phyloP scores from a whole-genome alignment of 2,888 invertebrate species.

The Plagodis dolabraria region DNA sequence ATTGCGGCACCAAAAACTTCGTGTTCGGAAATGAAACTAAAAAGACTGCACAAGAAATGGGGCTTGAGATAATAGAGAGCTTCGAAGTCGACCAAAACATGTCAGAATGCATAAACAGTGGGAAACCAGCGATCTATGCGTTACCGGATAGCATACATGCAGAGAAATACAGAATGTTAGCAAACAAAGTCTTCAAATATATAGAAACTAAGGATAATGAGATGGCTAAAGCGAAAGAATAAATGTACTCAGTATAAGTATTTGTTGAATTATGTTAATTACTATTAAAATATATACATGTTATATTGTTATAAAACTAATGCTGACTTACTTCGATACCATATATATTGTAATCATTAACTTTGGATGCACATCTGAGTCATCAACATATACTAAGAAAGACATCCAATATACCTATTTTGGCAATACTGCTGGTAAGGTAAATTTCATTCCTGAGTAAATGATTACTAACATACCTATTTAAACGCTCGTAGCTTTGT shows the following conservation, averaged over 20 bases:
- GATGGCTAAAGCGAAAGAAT: slow-evolving; percentile 58
- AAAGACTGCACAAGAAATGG: slow-evolving; percentile 86
- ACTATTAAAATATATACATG: background rate
- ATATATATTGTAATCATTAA: no score
- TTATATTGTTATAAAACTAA: slow-evolving; percentile 16
- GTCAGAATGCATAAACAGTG: slow-evolving; percentile 88
- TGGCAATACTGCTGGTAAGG: no score
- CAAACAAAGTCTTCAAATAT: slow-evolving; percentile 76
- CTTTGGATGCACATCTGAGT: no score
- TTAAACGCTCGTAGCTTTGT: background rate
- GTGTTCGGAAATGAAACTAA: slow-evolving; percentile 90
- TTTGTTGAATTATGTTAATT: slow-evolving; percentile 43
- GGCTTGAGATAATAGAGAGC: slow-evolving; percentile 87
- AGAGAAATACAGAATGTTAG: slow-evolving; percentile 74
- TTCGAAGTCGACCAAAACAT: slow-evolving; percentile 90
- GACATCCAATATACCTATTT: no score
- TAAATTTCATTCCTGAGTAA: background rate
- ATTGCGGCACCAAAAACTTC: slow-evolving; percentile 89
- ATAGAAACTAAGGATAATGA: slow-evolving; percentile 66
- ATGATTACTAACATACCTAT: background rate
- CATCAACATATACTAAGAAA: no score
- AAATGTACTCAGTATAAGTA: slow-evolving; percentile 32
- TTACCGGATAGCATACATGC: slow-evolving; percentile 84
- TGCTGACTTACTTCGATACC: background rate
- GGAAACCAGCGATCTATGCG: slow-evolving; percentile 90